A percentile compares a stretch with the other conserved stretches of the same genome.
phyloP scores from a whole-genome alignment of 2,888 invertebrate species.

The Ephialtes manifestator region DNA sequence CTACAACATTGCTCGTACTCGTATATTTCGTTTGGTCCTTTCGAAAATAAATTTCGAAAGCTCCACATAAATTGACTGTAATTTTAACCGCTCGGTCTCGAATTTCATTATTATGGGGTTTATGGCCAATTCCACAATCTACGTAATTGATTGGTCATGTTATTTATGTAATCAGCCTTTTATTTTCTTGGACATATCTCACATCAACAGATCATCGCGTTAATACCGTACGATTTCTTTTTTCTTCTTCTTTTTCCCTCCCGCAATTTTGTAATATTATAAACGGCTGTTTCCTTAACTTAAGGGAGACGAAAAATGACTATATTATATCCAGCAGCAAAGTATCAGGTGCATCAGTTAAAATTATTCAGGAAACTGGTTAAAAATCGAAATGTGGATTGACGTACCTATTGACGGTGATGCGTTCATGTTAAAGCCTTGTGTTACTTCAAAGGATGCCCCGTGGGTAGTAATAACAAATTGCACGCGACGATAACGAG shows the following conservation, averaged over 20 bases:
- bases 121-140: background rate
- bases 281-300: constrained; percentile 27
- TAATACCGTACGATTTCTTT: constrained; percentile 18
- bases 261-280: too few relatives aligned
- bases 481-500: constrained; percentile 76
- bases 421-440: background rate
- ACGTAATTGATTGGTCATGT: background rate
- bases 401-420: constrained; percentile 21
- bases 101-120: background rate
- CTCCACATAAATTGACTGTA: too few relatives aligned
- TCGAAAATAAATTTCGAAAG: too few relatives aligned
- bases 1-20: too few relatives aligned
- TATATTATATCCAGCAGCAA: constrained; percentile 47
- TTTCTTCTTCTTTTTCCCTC: background rate
- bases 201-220: constrained; percentile 10
- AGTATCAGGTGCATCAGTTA: background rate
- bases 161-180: background rate
- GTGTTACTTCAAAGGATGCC: constrained; percentile 26
- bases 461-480: constrained; percentile 77
- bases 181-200: background rate
- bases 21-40: too few relatives aligned
- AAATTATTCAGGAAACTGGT: constrained; percentile 26
- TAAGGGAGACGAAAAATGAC: constrained; percentile 50
- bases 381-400: constrained; percentile 1
- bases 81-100: background rate